Conservation (phyloP, 2,797 vertebrate species). For the Syngnathus acus region DNA sequence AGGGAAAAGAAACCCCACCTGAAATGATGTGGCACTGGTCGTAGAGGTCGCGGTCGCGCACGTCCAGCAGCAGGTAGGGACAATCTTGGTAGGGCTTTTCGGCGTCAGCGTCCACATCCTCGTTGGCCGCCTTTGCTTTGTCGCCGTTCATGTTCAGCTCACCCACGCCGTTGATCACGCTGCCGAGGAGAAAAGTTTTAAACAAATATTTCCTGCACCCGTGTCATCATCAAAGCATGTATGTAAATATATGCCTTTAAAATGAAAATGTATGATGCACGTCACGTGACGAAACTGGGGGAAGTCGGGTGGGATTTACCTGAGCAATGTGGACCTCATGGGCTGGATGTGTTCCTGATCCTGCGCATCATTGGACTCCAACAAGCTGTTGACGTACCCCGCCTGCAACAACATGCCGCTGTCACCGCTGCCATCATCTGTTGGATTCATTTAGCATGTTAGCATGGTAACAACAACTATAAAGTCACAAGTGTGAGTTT, state of each 20-base stretch:
- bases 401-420: slow-evolving; percentile 9
- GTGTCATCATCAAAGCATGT: no score
- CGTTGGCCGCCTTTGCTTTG: slow-evolving; percentile 4
- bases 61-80: slow-evolving; percentile 90
- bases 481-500: neutral
- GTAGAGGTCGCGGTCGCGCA: slow-evolving; percentile 81
- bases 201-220: no score
- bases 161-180: slow-evolving; percentile 87
- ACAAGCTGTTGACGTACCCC: slow-evolving; percentile 52
- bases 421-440: neutral
- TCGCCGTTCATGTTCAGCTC: slow-evolving; percentile 79
- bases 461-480: neutral
- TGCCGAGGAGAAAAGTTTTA: slow-evolving; percentile 30
- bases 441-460: neutral
- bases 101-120: slow-evolving; percentile 16
- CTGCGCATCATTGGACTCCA: slow-evolving; percentile 36
- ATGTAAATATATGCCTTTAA: no score
- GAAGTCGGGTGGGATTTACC: slow-evolving; percentile 55
- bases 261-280: no score
- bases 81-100: slow-evolving; percentile 80
- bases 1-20: slow-evolving; percentile 58
- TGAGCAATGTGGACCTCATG: slow-evolving; percentile 83
- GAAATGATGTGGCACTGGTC: slow-evolving; percentile 84
- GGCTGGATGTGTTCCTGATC: slow-evolving; percentile 26
- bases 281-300: no score